Percentiles rank a stretch among this genome's conserved stretches.
Conservation (phyloP, 2,888 invertebrate species). For the Lasioglossum pauxillum region DNA sequence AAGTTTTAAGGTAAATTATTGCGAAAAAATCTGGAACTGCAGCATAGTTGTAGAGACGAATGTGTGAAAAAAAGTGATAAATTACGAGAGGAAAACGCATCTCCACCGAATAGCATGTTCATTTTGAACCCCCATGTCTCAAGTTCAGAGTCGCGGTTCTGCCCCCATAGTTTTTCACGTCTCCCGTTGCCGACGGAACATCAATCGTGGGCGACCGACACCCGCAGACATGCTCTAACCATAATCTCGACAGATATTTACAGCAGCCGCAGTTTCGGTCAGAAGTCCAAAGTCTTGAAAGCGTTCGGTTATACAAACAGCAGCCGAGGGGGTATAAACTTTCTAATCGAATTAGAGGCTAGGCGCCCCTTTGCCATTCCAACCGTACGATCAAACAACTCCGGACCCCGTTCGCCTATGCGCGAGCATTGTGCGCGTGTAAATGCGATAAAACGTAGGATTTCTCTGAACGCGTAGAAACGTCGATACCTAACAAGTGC, state of each 20-base stretch:
- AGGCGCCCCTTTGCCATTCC: constrained; percentile 51
- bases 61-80: background rate
- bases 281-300: constrained; percentile 64
- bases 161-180: background rate
- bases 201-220: constrained; percentile 7
- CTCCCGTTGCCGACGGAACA: background rate
- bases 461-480: background rate
- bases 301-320: constrained; percentile 37
- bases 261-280: constrained; percentile 31
- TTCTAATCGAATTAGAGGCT: constrained; percentile 69
- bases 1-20: background rate
- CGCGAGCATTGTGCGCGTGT: constrained; percentile 29
- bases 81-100: background rate
- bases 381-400: constrained; percentile 59
- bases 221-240: constrained; percentile 3
- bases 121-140: background rate
- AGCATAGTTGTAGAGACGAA: background rate
- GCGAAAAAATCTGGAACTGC: background rate
- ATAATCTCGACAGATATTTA: constrained; percentile 50
- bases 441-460: constrained; percentile 39
- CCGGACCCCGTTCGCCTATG: constrained; percentile 11
- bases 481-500: constrained; percentile 22
- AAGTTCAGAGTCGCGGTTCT: background rate
- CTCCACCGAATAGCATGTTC: background rate
- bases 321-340: constrained; percentile 53